These are phyloP conservation scores for Acleris emargana DNA, from an alignment of 2,888 invertebrate genomes.

Conservation along the genomic window DNA sequence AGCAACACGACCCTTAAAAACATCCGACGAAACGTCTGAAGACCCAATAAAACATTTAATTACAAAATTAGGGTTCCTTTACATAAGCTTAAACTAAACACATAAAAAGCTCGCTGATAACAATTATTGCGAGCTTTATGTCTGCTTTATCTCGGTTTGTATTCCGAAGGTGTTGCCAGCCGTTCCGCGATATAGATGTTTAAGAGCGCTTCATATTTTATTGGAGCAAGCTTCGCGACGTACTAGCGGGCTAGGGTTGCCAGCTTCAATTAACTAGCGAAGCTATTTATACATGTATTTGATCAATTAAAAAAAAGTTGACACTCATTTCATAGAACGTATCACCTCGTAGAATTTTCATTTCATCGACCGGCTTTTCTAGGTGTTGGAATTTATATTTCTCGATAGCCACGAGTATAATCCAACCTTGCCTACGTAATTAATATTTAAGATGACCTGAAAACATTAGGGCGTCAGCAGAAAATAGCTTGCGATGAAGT, in stretches of 20 bases:
- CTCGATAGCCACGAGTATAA: too few relatives aligned
- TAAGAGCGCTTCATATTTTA: conserved; percentile 78
- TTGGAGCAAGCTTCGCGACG: conserved; percentile 70
- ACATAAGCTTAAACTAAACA: conserved; percentile 31
- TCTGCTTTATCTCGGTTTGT: conserved; percentile 54
- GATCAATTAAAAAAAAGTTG: too few relatives aligned
- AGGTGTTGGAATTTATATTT: too few relatives aligned
- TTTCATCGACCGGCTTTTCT: too few relatives aligned
- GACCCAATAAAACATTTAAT: conserved; percentile 6
- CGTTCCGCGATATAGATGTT: conserved; percentile 77
- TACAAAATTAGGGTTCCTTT: conserved; percentile 21
- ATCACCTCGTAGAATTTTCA: too few relatives aligned
- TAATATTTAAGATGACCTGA: too few relatives aligned
- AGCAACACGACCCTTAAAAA: too few relatives aligned
- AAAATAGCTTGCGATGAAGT: too few relatives aligned
- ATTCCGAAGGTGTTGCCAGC: conserved; percentile 80
- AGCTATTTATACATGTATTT: neutral
- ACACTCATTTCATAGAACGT: too few relatives aligned
- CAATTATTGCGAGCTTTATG: conserved; percentile 30
- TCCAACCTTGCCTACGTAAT: too few relatives aligned
- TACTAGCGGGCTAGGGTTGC: conserved; percentile 31
- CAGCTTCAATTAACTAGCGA: neutral
- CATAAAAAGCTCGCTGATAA: conserved; percentile 33
- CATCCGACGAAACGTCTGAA: neutral
- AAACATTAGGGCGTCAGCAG: too few relatives aligned